Base-by-base conservation (phyloP, 2,888 invertebrate genomes). In the Cryptocheilus praepositus region DNA sequence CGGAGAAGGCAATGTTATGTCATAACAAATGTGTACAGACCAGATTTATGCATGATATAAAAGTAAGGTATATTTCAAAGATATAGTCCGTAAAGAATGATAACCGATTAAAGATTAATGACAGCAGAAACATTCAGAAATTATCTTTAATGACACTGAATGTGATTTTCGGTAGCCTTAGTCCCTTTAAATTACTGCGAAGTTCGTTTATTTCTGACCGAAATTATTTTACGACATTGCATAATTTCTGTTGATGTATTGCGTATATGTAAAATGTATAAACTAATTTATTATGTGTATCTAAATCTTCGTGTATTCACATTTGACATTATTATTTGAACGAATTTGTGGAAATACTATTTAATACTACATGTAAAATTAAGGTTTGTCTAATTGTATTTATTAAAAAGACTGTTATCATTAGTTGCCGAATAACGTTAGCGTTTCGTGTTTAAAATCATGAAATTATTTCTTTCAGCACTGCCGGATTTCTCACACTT, bases 261-360 rank as follows among this genome's bases (percentile, higher is more conserved):
- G 13, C 22, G 2, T 7, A 44, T 60, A 54, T 64, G 60, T 73
- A 74, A 73, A 61, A 67, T 74, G 64, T 64, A 58, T 19, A 62
- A 73, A 62, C 61, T 64, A 73, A 69, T 49, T 62, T 62, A 67
- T 49, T 49, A 55, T 21, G 22, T 64, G 65, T 65, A 61, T 69
- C 44, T 55, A 66, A 64, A 65, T 72, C 62, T 73, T 68, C 61
- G 55, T 59, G 66, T 72, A 16, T 43, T 16, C 36, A 36, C 36
- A 5, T 36, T 36, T 36, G 7, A 21, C 5, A 53, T n/a, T 53
- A 21, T 49, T 5, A 15, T 15, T 49, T 19, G 13, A 49, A 19
- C 1, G n/a, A 49, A 15, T 15, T 19, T 49, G 7, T 46, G 46
- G 15, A 49, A 49, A 19, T n/a, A 8, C n/a, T 49, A 15, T 36